Conservation (phyloP, 2,797 vertebrate species). For the Eleutherodactylus coqui region DNA sequence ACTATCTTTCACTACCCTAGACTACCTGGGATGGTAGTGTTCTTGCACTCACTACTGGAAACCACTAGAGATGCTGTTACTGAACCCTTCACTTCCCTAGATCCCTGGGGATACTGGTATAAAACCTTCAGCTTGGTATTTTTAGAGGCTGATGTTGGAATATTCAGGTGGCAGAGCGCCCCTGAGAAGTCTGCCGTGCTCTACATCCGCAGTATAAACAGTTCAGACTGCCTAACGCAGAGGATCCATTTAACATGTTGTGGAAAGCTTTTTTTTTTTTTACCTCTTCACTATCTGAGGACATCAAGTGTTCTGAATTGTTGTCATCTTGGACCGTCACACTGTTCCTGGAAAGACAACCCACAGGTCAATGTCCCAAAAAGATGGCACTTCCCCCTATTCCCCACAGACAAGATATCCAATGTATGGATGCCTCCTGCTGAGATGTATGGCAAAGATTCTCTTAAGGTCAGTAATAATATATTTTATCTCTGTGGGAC, state of each 20-base stretch:
- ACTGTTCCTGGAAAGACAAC: conserved; percentile 28
- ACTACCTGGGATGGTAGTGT: background rate
- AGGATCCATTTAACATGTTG: no score
- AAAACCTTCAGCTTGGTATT: background rate
- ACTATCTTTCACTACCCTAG: background rate
- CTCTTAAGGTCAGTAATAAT: background rate
- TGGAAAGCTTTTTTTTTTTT: background rate
- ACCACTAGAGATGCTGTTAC: background rate
- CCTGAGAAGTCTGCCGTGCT: background rate
- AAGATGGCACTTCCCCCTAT: background rate
- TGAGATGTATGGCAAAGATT: background rate
- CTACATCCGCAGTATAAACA: background rate
- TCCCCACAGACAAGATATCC: no score
- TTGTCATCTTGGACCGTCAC: conserved; percentile 7
- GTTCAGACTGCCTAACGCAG: background rate
- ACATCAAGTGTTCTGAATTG: background rate
- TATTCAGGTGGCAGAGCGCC: background rate
- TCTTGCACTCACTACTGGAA: background rate
- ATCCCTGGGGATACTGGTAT: no score
- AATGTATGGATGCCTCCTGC: background rate
- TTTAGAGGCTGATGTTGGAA: background rate
- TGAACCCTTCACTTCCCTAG: background rate
- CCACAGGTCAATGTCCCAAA: background rate
- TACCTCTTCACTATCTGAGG: conserved; percentile 59
- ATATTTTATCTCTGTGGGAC: background rate